Evolutionary conservation across 2,113 vertebrate genomes (phyloP), one percentile per base, ranked within the genome.

Genomic region (Mola mola): DNA sequence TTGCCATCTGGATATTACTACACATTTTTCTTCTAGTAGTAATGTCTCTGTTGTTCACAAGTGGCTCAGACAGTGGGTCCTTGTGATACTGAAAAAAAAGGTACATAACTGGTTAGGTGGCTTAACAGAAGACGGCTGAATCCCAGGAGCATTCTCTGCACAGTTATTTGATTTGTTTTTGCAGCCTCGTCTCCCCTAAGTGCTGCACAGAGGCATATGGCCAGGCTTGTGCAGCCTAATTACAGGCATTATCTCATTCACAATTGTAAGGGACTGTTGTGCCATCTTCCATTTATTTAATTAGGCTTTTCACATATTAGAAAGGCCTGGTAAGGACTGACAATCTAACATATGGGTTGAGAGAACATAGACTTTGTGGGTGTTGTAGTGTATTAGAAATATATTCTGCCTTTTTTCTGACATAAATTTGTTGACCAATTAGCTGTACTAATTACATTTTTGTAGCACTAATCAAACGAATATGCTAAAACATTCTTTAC

Each of bases 371-470:
- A 62, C 29, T 60, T 64, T 64, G 31, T 38, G 56, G 37, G 86
- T 89, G 88, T 92, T 92, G 81, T 79, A 72, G 55, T 58, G 69
- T 75, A 82, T 73, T 72, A 73, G 77, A 92, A 92, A 92, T 93
- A 92, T 83, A 85, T 88, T 91, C 88, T 90, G 91, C 84, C 88
- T 94, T 95, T 95, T 94, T 90, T 93, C 92, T 91, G 73, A 93
- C 94, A 92, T 94, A 89, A 96, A 97, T 98, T 96, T 97, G 95
- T 95, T 93, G 93, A 93, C 92, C 95, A 97, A 97, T 98, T 98
- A 99, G 94, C 90, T 88, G 88, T 88, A 83, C 90, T 97, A 95
- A 97, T 97, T 96, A 94, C 93, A 95, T 96, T 95, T 96, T 94
- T 95, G 94, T 94, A 93, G 92, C 92, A 89, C 93, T 96, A 96